Conservation (phyloP, 2,797 vertebrate species). For the Rhinella marina region DNA sequence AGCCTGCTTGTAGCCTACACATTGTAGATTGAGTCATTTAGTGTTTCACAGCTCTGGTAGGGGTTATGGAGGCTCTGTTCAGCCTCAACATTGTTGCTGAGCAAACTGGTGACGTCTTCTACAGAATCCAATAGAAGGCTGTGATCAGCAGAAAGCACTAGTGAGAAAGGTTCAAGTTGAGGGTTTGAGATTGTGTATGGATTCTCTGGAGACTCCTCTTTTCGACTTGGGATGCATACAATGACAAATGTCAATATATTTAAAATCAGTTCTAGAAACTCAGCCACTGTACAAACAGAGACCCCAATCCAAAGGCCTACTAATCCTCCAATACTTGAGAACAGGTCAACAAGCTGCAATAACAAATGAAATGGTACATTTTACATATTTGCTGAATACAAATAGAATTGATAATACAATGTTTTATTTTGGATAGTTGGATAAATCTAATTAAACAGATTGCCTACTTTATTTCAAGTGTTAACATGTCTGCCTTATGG, state of each 20-base stretch:
- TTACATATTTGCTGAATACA: not conserved
- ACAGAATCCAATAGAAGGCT: constrained; percentile 12
- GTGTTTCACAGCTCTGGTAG: constrained; percentile 29
- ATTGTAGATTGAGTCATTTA: not conserved
- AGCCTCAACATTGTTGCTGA: not conserved
- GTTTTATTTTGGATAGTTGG: not conserved
- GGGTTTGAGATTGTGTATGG: constrained; percentile 48
- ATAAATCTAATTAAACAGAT: not conserved
- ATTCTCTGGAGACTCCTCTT: constrained; percentile 49
- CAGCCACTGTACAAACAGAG: constrained; percentile 62
- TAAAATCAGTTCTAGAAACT: constrained; percentile 59
- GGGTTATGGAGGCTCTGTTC: constrained; percentile 30
- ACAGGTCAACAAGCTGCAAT: constrained; percentile 55
- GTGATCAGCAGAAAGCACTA: not conserved
- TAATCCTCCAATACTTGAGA: constrained; percentile 61
- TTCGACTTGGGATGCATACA: constrained; percentile 22
- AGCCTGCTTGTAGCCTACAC: not conserved
- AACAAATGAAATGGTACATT: constrained; percentile 12
- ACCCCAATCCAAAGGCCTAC: constrained; percentile 63
- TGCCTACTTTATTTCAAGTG: not conserved
- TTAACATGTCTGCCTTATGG: too few relatives aligned
- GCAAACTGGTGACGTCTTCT: constrained; percentile 46
- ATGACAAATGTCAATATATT: constrained; percentile 60
- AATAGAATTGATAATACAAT: not conserved
- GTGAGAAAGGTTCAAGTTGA: not conserved